A percentile compares a stretch with the other conserved stretches of the same genome.
Conservation (phyloP, 92 coral and sea anemone species). For the Zoanthus gigantus region DNA sequence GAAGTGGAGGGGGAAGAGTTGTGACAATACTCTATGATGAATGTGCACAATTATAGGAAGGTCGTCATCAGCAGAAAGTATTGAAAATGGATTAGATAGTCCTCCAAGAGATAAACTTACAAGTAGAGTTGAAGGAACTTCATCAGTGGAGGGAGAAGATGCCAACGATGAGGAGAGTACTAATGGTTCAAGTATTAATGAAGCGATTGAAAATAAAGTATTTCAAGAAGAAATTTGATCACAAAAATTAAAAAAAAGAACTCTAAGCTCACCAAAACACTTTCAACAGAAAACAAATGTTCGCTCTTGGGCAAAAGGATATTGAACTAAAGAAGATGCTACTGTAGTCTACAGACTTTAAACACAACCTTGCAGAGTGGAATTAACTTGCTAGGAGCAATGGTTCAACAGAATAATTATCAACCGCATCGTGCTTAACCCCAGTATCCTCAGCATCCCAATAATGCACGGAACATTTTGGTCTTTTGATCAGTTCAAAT, state of each 20-base stretch:
- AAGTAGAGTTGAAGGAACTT: not conserved
- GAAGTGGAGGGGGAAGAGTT: slow-evolving; percentile 45
- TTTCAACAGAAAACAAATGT: slow-evolving; percentile 20
- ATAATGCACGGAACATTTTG: not conserved
- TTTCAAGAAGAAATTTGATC: slow-evolving; percentile 47
- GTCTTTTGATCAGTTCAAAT: not conserved
- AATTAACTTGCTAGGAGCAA: not conserved
- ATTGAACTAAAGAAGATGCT: slow-evolving; percentile 41
- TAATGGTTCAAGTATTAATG: not conserved
- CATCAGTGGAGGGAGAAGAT: not conserved
- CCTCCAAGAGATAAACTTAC: not conserved
- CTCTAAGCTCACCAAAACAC: slow-evolving; percentile 28
- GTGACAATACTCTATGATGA: slow-evolving; percentile 47
- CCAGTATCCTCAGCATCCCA: not conserved
- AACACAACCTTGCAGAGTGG: slow-evolving; percentile 10
- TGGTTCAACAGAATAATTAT: not conserved
- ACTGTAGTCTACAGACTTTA: not conserved
- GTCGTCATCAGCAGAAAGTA: slow-evolving; percentile 57
- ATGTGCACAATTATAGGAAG: slow-evolving; percentile 58
- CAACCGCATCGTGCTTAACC: not conserved
- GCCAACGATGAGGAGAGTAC: slow-evolving; percentile 5
- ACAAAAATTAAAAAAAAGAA: slow-evolving; percentile 23
- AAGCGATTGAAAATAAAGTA: slow-evolving; percentile 35
- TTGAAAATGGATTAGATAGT: slow-evolving; percentile 42
- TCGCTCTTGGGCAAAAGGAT: slow-evolving; percentile 45